Evolutionary conservation across 2,113 vertebrate genomes (phyloP), one percentile per base, ranked within the genome.

Genomic region (Psittacula cyanocephala): DNA sequence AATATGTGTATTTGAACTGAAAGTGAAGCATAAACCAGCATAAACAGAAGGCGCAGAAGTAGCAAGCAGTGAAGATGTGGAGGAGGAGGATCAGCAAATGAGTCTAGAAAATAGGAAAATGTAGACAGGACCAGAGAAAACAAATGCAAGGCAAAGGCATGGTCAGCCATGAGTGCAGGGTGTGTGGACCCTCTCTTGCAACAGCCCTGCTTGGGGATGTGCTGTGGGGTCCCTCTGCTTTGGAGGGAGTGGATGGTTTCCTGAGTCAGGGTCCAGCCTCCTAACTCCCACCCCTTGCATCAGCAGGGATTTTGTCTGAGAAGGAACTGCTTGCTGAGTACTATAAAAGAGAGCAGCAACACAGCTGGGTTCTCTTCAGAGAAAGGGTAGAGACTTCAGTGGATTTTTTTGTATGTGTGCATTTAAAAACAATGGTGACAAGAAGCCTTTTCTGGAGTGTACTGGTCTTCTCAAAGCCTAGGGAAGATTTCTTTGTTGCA

Each of bases 381-480:
- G 59, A 77, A 49, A 79, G 84, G 80, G 71, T 27, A 55, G 43
- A 88, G 79, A 78, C 22, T 75, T 89, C 41, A 62, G 59, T 72
- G 22, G 28, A 28, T 82, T 35, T 53, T 80, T 81, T 81, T 70
- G 70, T 64, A 20, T 20, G 10, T 19, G 67, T 62, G 41, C 8
- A 13, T 92, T 95, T 65, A 53, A 43, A 76, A 70, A 93, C 81
- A 62, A 18, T 19, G 15, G 22, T 41, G 50, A 47, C 1, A 4
- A 81, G 87, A 87, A 87, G 11, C 62, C 13, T 82, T 89, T 94
- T 92, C 44, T 92, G 78, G 81, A 92, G 37, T 5, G 8, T 64
- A 44, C 82, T 65, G 43, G 44, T 87, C 70, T 95, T 94, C 89
- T 91, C 75, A 87, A 91, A 95, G 62, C 57, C 67, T 65, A 28